Evolutionary conservation across 2,797 vertebrate genomes (phyloP), one percentile per base, ranked within the genome.

Genomic region (Rhinogobio ventralis): DNA sequence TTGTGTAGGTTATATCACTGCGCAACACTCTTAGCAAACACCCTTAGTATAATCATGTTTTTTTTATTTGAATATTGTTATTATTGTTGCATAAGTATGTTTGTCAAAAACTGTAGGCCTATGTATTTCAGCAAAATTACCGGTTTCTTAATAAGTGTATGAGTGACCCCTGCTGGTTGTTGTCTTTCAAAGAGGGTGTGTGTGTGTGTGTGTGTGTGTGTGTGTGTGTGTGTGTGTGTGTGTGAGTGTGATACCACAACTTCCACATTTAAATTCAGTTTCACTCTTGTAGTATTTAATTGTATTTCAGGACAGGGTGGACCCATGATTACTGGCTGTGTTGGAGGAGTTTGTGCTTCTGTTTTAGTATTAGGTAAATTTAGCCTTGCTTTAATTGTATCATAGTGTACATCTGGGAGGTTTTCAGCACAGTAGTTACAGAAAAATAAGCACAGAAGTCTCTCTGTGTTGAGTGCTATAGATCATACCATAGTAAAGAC

Each of bases 291-390:
- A 28, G 45, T 28, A 25, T 71, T 46, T 46, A 25, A 25, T 60
- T 9, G 0, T 28, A 19, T 46, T 46, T 25, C 9, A 68, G 46
- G 30, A 46, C 14, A 80, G 13, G 9, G 17, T 25, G 46, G 79
- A 81, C 17, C 9, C 20, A 23, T 55, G 46, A 81, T 67, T 79
- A 28, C 64, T 81, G 33, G 49, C 17, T 45, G 72, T 25, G 45
- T 25, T 49, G 28, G 17, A 71, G 25, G 57, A 64, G 30, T 57
- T 77, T 19, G 10, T 77, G 75, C n/a, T 74, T 25, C 9, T 62
- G 30, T n/a, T 77, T 62, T 77, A 42, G 14, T 62, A 19, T 60
- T 23, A 7, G 36, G 36, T 78, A 45, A 28, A 62, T 55, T 45
- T 39, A 45, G 75, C n/a, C 39, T 60, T n/a, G 55, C 23, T 77